Evolutionary conservation across 92 coral and sea anemone species (phyloP).

Genomic region (Palythoa grandiflora): DNA sequence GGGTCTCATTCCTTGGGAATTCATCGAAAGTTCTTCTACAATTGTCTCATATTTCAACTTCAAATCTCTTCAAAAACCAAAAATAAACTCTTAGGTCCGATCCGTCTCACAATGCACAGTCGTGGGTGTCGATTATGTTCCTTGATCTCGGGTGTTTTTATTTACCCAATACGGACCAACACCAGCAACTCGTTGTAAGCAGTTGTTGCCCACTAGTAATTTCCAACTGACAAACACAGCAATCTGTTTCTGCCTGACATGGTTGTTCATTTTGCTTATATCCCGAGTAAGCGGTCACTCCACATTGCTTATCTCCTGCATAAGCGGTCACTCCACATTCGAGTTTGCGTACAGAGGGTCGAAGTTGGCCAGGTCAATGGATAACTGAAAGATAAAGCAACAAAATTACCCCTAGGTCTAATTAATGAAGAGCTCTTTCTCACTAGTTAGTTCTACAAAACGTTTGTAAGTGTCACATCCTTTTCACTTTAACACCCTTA

Average conservation of each 20-base stretch:
- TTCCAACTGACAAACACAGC: not conserved
- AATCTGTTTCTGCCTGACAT: not conserved
- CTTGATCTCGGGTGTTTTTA: not conserved
- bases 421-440: not conserved
- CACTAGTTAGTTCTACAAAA: not conserved
- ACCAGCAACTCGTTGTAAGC: not conserved
- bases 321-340: not conserved
- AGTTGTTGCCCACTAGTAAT: not conserved
- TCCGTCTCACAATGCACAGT: no score
- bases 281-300: no score
- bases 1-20: no score
- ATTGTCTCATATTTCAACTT: no score
- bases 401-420: not conserved
- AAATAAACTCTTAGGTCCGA: no score
- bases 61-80: no score
- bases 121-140: not conserved
- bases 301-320: not conserved
- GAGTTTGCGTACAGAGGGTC: constrained; percentile 84
- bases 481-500: no score
- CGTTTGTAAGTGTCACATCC: not conserved
- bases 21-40: no score
- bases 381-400: constrained; percentile 62
- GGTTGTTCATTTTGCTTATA: no score
- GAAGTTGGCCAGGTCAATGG: constrained; percentile 80
- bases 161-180: not conserved